Evolutionary conservation across 1,140 invertebrate species (phyloP).

Genomic region (Trypoxylus dichotomus): DNA sequence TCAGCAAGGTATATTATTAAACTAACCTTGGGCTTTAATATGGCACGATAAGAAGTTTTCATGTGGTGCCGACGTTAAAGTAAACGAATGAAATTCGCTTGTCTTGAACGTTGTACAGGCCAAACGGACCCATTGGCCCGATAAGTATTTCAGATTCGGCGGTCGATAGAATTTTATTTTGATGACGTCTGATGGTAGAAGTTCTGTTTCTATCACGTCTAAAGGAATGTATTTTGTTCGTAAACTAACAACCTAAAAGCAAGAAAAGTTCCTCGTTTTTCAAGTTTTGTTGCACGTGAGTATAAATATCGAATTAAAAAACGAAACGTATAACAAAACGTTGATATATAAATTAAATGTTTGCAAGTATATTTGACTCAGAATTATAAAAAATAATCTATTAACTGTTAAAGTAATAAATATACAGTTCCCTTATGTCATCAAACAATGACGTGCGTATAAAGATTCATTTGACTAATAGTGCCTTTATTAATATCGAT

Average conservation of each 20-base stretch:
- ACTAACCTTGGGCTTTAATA: slow-evolving; percentile 87
- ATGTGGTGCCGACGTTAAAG: slow-evolving; percentile 96
- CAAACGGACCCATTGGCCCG: slow-evolving; percentile 86
- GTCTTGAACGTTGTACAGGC: slow-evolving; percentile 90
- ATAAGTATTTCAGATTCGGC: slow-evolving; percentile 95
- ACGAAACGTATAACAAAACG: too few relatives aligned
- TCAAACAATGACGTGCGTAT: too few relatives aligned
- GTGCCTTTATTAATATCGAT: too few relatives aligned
- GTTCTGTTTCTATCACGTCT: slow-evolving; percentile 92
- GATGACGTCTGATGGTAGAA: slow-evolving; percentile 93
- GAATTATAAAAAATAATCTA: too few relatives aligned
- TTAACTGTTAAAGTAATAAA: too few relatives aligned
- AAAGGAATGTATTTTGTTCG: slow-evolving; percentile 92
- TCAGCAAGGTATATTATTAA: neutral
- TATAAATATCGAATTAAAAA: too few relatives aligned
- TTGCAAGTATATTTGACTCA: too few relatives aligned
- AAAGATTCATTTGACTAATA: too few relatives aligned
- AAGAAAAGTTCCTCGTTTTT: too few relatives aligned
- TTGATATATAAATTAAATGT: too few relatives aligned
- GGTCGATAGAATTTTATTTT: slow-evolving; percentile 93
- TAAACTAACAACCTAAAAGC: slow-evolving; percentile 77
- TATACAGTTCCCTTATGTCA: too few relatives aligned
- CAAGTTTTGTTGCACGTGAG: too few relatives aligned
- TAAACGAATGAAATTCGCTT: slow-evolving; percentile 97
- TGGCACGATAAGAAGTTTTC: slow-evolving; percentile 97